Conservation (phyloP, 2,113 vertebrate genomes). For the Alethe diademata region DNA sequence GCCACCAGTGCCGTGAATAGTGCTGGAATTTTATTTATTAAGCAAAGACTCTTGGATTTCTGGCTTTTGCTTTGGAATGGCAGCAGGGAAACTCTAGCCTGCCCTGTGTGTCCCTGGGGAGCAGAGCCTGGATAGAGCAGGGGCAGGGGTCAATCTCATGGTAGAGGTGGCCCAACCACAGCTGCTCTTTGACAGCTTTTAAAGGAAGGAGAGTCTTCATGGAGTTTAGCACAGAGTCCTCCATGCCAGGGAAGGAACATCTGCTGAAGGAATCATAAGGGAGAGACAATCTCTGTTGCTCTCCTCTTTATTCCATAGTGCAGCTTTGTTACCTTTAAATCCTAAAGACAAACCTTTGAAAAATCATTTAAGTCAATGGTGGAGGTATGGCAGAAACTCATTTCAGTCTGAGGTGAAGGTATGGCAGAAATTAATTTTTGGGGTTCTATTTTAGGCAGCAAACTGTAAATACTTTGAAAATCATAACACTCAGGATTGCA, state of each 20-base stretch:
- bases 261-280: constrained; percentile 63
- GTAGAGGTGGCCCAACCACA: constrained; percentile 59
- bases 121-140: constrained; percentile 32
- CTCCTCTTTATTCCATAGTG: background rate
- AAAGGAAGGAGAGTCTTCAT: constrained; percentile 20
- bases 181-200: constrained; percentile 58
- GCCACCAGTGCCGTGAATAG: background rate
- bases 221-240: constrained; percentile 63
- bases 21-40: constrained; percentile 53
- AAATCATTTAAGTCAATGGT: background rate
- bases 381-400: background rate
- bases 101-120: constrained; percentile 32
- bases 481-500: background rate
- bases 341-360: background rate
- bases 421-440: background rate
- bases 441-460: background rate
- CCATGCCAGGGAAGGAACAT: constrained; percentile 46
- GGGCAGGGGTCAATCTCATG: constrained; percentile 73
- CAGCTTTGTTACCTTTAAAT: background rate
- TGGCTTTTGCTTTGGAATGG: constrained; percentile 40
- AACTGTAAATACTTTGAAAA: background rate
- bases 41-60: constrained; percentile 55
- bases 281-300: constrained; percentile 44
- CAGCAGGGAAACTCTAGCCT: constrained; percentile 65
- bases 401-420: background rate